A percentile compares a stretch with the other conserved stretches of the same genome.
phyloP scores from a whole-genome alignment of 2,888 invertebrate genomes.

The Xylota sylvarum region DNA sequence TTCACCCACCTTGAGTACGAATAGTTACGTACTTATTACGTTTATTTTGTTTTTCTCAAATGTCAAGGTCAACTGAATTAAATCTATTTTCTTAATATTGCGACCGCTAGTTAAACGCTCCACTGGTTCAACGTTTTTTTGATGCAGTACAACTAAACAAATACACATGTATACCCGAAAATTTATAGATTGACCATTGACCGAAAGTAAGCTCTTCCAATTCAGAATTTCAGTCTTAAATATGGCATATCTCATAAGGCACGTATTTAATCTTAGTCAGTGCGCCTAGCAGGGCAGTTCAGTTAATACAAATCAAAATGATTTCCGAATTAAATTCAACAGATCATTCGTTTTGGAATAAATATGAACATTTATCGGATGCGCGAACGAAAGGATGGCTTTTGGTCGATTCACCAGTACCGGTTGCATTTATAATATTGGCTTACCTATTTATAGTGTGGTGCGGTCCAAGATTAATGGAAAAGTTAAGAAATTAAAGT shows the following conservation, averaged over 20 bases:
- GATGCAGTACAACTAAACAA: too few species aligned
- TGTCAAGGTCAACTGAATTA: too few species aligned
- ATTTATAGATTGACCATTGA: too few species aligned
- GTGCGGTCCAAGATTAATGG: constrained; percentile 93
- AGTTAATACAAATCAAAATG: constrained; percentile 3
- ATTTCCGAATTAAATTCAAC: background rate
- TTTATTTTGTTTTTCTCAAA: too few species aligned
- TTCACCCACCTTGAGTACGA: too few species aligned
- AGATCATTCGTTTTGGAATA: constrained; percentile 27
- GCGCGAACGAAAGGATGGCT: constrained; percentile 93
- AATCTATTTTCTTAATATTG: too few species aligned
- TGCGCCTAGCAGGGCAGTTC: constrained; percentile 1
- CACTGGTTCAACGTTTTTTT: too few species aligned
- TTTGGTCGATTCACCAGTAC: constrained; percentile 92
- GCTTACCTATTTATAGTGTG: constrained; percentile 92
- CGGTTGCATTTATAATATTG: constrained; percentile 89
- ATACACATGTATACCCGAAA: too few species aligned
- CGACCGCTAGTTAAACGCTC: too few species aligned
- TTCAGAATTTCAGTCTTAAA: constrained; percentile 15
- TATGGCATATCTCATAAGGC: background rate
- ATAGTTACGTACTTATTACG: too few species aligned
- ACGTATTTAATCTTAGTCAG: constrained; percentile 2
- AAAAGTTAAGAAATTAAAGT: constrained; percentile 84
- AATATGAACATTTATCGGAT: constrained; percentile 85
- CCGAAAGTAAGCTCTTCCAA: too few species aligned